Evolutionary conservation across 2,888 invertebrate genomes (phyloP).

Genomic region (Sisyra terminalis): DNA sequence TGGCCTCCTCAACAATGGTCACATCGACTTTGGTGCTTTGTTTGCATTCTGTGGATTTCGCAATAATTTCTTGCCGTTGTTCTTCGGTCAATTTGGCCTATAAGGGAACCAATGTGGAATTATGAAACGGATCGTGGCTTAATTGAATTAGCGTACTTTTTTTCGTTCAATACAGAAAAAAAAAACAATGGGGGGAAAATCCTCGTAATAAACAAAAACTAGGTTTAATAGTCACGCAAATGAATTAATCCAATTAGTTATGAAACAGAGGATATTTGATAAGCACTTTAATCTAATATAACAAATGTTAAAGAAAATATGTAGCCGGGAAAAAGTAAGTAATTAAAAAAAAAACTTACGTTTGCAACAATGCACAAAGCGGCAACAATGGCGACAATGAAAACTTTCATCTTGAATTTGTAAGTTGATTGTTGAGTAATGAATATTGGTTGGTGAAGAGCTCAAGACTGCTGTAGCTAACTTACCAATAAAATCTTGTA

Average conservation of each 20-base stretch:
- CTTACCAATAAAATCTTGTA: no score
- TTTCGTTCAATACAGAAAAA: no score
- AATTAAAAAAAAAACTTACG: conserved; percentile 14
- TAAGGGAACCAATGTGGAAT: background rate
- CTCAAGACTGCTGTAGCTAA: no score
- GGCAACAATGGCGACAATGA: no score
- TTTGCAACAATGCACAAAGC: conserved; percentile 13
- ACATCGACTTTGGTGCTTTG: conserved; percentile 21
- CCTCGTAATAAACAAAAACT: no score
- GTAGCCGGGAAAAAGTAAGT: background rate
- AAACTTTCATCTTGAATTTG: no score
- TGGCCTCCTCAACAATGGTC: conserved; percentile 20
- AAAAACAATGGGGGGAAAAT: no score
- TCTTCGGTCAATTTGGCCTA: conserved; percentile 14
- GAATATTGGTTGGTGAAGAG: no score
- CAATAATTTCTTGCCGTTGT: conserved; percentile 15
- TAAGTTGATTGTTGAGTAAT: no score
- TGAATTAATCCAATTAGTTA: background rate
- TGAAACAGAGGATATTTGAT: background rate
- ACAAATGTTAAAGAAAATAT: background rate
- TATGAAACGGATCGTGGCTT: background rate
- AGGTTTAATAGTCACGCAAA: no score
- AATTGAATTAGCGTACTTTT: no score
- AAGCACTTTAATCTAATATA: background rate
- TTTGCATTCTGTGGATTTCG: conserved; percentile 16